phyloP scores from a whole-genome alignment of 2,113 vertebrate genomes.

The Elachura formosa region DNA sequence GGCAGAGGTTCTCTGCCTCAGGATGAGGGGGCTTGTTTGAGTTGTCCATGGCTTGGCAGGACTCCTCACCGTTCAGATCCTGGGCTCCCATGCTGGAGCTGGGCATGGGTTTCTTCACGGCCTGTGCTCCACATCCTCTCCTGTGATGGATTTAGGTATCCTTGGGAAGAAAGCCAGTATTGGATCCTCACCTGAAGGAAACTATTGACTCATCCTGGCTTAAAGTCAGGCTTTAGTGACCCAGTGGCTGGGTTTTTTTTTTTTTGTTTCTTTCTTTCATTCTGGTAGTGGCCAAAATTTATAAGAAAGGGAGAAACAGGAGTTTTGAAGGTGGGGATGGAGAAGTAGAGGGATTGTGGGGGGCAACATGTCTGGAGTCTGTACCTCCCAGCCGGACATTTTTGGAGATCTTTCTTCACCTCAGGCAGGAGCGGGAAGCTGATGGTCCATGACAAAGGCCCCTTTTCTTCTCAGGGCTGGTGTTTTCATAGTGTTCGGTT shows the following conservation, averaged over 20 bases:
- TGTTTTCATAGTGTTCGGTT: slow-evolving; percentile 89
- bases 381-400: slow-evolving; percentile 30
- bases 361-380: neutral
- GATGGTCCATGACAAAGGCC: slow-evolving; percentile 73
- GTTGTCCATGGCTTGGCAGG: neutral
- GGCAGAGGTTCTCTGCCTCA: rapidly evolving
- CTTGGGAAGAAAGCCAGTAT: neutral
- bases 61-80: rapidly evolving
- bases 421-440: slow-evolving; percentile 37
- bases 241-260: neutral
- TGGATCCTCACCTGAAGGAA: neutral
- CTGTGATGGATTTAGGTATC: neutral
- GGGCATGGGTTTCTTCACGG: rapidly evolving
- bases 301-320: neutral
- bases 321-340: neutral
- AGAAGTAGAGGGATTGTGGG: neutral
- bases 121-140: neutral
- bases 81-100: neutral
- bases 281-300: neutral
- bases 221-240: neutral
- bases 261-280: too few species aligned
- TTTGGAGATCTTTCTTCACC: slow-evolving; percentile 58
- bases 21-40: rapidly evolving
- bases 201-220: neutral
- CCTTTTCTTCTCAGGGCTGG: slow-evolving; percentile 76